Conservation (phyloP, 2,888 invertebrate genomes). For the Melanargia galathea region DNA sequence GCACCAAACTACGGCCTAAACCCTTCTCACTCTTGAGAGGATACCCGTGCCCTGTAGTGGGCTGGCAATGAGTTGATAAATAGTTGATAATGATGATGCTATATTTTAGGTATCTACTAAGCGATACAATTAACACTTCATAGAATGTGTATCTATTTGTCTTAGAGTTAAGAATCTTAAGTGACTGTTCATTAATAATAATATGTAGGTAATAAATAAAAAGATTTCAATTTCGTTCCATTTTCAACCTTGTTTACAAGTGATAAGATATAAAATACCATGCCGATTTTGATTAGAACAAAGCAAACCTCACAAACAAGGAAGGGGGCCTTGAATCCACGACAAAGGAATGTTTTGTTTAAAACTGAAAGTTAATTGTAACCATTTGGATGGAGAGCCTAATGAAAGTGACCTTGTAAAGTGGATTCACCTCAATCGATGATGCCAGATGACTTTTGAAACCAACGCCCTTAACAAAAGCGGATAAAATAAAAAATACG, state of each 20-base stretch:
- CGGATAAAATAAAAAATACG: background rate
- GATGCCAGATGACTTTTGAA: slow-evolving; percentile 21
- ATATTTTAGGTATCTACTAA: no score
- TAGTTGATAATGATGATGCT: no score
- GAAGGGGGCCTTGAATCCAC: slow-evolving; percentile 68
- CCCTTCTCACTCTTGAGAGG: no score
- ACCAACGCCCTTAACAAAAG: slow-evolving; percentile 7
- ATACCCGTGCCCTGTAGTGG: no score
- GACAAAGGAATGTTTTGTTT: slow-evolving; percentile 58
- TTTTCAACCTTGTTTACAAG: background rate
- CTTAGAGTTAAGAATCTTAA: no score
- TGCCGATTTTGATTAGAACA: background rate
- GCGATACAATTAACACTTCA: no score
- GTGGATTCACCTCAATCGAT: slow-evolving; percentile 21
- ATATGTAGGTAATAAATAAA: background rate
- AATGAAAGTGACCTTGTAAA: slow-evolving; percentile 38
- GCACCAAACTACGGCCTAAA: no score
- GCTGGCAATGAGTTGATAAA: no score
- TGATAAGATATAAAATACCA: background rate
- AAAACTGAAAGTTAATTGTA: slow-evolving; percentile 60
- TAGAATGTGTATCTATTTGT: no score
- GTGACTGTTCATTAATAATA: background rate
- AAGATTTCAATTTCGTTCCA: background rate
- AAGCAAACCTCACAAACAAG: slow-evolving; percentile 36
- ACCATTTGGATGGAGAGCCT: slow-evolving; percentile 27